A percentile compares a stretch with the other conserved stretches of the same genome.
Evolutionary conservation across 2,888 invertebrate species (phyloP).

Genomic region (Teinopalpus imperialis): DNA sequence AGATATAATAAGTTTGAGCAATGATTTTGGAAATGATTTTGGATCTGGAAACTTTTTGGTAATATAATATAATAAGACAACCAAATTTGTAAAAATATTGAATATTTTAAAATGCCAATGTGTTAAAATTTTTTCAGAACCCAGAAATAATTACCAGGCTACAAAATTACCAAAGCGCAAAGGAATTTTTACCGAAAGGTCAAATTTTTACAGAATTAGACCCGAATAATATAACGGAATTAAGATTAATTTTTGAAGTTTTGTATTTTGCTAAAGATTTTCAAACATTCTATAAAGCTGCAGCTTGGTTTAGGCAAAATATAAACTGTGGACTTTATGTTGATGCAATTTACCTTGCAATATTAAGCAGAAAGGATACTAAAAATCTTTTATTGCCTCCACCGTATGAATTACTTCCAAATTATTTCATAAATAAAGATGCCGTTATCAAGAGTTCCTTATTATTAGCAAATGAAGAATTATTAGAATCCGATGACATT

Average conservation of each 20-base stretch:
- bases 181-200: slow-evolving; percentile 55
- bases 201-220: slow-evolving; percentile 68
- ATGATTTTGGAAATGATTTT: slow-evolving; percentile 53
- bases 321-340: slow-evolving; percentile 84
- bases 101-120: too few species aligned
- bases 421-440: slow-evolving; percentile 84
- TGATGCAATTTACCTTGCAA: slow-evolving; percentile 82
- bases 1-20: slow-evolving; percentile 42
- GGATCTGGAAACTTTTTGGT: slow-evolving; percentile 57
- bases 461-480: slow-evolving; percentile 48
- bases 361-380: slow-evolving; percentile 81
- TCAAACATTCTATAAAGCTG: slow-evolving; percentile 79
- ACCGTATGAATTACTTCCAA: slow-evolving; percentile 85
- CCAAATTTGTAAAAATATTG: too few species aligned
- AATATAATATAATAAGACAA: slow-evolving; percentile 33
- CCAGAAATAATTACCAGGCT: slow-evolving; percentile 50
- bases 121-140: slow-evolving; percentile 57
- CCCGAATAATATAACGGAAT: slow-evolving; percentile 50
- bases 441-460: slow-evolving; percentile 73
- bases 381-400: slow-evolving; percentile 83
- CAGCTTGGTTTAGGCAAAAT: slow-evolving; percentile 82
- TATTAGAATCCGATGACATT: slow-evolving; percentile 46
- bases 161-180: slow-evolving; percentile 44
- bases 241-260: slow-evolving; percentile 66
- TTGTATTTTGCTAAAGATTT: slow-evolving; percentile 82